Base-by-base conservation (phyloP, 2,888 invertebrate genomes). In the Drosophila nr. perissopoda region DNA sequence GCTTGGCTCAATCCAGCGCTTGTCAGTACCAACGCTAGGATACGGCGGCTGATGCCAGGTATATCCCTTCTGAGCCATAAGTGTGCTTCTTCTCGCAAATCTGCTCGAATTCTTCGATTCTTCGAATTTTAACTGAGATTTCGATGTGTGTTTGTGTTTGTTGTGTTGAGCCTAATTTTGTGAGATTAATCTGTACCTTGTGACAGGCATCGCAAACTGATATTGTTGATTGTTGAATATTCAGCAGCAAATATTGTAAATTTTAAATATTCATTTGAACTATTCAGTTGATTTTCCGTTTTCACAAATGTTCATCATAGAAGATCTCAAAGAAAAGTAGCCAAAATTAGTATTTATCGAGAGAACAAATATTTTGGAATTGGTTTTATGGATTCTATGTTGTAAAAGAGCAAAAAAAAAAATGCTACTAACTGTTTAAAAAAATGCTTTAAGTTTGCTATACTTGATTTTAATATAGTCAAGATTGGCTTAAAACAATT, bases 41-140 rank as follows among this genome's bases (percentile, higher is more conserved):
- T 76, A 85, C 0, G 76, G 60, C 0, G 89, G 87, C 48, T 75
- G 72, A 0, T 61, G 76, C 85, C 85, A 85, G 0, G 87, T 86
- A 29, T 88, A 84, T 0, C 74, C 57, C 3, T 31, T 16, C 16
- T 25, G 68, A 1, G 78, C 62, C 49, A 69, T 78, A 51, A 33
- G 0, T 16, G 1, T 21, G 13, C 2, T 8, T 36, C 8, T 2
- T 8, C 4, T 8, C 8, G 16, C 21, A 46, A 46, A 21, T 21
- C 7, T 21, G 7, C 2, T 7, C 10, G 1, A 38, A 46, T n/a
- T 48, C 10, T 3, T 3, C 25, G 1, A 10, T 25, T 18, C 13
- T 25, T 21, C 5, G n/a, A 36, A 13, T 54, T 36, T 62, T 10
- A 48, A 54, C 48, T 49, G 31, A 49, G 51, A 72, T 70, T 70